phyloP scores from a whole-genome alignment of 2,113 vertebrate species.

The Setophaga petechia region DNA sequence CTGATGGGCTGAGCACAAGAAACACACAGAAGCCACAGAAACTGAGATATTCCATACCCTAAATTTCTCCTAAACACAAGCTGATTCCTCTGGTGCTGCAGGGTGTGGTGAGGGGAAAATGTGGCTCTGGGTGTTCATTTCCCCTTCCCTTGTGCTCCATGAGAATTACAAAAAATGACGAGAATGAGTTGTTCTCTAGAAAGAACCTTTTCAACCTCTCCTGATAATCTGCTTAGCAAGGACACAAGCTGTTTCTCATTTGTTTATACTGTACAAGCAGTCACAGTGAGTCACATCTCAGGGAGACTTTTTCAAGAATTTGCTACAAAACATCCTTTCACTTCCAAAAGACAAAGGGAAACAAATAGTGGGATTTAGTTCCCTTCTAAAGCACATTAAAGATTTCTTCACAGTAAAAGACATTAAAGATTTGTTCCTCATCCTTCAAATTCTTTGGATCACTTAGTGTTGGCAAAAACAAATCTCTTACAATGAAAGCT shows the following conservation, averaged over 20 bases:
- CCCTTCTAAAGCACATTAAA: slow-evolving; percentile 15
- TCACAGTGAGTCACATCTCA: slow-evolving; percentile 16
- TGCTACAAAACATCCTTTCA: slow-evolving; percentile 39
- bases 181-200: slow-evolving; percentile 13
- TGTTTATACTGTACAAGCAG: slow-evolving; percentile 32
- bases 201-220: slow-evolving; percentile 44
- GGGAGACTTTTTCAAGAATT: neutral
- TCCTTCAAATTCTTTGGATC: slow-evolving; percentile 31
- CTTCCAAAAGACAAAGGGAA: slow-evolving; percentile 20
- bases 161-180: neutral
- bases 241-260: slow-evolving; percentile 42
- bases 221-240: slow-evolving; percentile 52
- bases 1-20: neutral
- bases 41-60: neutral
- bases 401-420: slow-evolving; percentile 1
- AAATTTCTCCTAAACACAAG: neutral
- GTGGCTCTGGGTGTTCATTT: neutral
- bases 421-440: neutral
- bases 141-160: neutral
- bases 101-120: neutral
- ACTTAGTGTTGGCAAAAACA: neutral
- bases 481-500: slow-evolving; percentile 5
- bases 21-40: fast-evolving
- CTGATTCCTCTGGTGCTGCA: neutral
- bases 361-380: neutral